These are phyloP conservation scores for Amblyopsis rosae DNA, from an alignment of 2,113 vertebrate genomes.

Conservation along the genomic window DNA sequence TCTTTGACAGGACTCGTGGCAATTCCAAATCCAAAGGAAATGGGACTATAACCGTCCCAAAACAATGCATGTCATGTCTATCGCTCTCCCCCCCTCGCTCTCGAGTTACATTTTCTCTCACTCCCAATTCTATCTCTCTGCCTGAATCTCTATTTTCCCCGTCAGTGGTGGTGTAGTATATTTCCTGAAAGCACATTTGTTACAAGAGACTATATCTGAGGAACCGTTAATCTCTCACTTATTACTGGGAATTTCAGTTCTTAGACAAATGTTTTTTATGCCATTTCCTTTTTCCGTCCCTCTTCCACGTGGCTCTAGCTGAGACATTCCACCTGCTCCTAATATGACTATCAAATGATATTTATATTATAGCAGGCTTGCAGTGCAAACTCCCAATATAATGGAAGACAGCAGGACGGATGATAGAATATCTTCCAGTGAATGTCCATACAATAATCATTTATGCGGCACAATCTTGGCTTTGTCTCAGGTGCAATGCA, in stretches of 20 bases:
- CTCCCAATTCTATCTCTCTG: slow-evolving; percentile 7
- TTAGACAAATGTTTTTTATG: neutral
- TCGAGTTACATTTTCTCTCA: neutral
- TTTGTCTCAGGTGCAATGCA: neutral
- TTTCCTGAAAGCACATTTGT: slow-evolving; percentile 36
- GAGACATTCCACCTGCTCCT: neutral
- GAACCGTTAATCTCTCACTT: neutral
- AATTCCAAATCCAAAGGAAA: slow-evolving; percentile 60
- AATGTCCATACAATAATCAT: neutral
- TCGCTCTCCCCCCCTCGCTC: neutral
- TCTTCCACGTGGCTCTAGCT: neutral
- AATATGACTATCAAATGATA: neutral
- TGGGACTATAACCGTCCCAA: slow-evolving; percentile 54
- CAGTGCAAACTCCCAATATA: neutral
- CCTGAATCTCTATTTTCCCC: slow-evolving; percentile 17
- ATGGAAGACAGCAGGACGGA: neutral
- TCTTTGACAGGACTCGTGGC: slow-evolving; percentile 63
- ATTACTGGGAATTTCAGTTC: neutral
- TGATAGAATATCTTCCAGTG: neutral
- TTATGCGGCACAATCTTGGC: neutral
- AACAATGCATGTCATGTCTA: slow-evolving; percentile 33
- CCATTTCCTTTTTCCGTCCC: neutral
- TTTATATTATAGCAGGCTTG: slow-evolving; percentile 7
- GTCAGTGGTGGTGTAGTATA: slow-evolving; percentile 18
- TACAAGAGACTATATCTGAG: neutral